A percentile compares a stretch with the other conserved stretches of the same genome.
These are phyloP conservation scores for Drosophila nr. medialis DNA, from an alignment of 2,888 invertebrate genomes.

Conservation along the genomic window DNA sequence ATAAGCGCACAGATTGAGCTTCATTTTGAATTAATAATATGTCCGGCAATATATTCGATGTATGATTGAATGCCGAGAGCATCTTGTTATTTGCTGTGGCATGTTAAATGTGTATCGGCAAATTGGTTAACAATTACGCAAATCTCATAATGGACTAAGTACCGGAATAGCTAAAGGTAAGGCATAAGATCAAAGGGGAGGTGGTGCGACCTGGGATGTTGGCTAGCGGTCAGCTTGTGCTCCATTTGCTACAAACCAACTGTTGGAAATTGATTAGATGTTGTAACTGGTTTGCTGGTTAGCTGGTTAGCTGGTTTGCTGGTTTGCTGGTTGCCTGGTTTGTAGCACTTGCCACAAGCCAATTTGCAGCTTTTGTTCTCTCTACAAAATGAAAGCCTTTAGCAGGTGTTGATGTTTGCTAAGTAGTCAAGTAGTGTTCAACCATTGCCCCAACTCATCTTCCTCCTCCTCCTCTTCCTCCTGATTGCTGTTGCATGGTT, in stretches of 20 bases:
- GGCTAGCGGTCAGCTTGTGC: constrained; percentile 61
- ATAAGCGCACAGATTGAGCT: constrained; percentile 67
- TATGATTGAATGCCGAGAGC: constrained; percentile 8
- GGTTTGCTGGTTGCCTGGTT: constrained; percentile 27
- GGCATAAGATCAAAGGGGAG: neutral
- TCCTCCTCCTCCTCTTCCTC: neutral
- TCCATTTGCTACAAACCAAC: constrained; percentile 47
- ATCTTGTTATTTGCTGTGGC: constrained; percentile 50
- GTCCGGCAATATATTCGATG: constrained; percentile 54
- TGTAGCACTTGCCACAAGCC: constrained; percentile 58
- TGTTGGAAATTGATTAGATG: constrained; percentile 69
- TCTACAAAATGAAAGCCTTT: constrained; percentile 46
- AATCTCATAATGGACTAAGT: constrained; percentile 74
- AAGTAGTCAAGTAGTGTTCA: constrained; percentile 63
- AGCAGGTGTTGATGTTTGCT: constrained; percentile 79
- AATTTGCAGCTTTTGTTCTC: constrained; percentile 74
- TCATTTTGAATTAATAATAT: constrained; percentile 75
- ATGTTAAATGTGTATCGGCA: constrained; percentile 49
- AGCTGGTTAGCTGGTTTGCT: constrained; percentile 32
- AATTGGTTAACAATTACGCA: constrained; percentile 73
- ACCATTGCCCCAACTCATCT: neutral
- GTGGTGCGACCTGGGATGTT: neutral
- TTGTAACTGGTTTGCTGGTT: constrained; percentile 39
- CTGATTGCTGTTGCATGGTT: constrained; percentile 40
- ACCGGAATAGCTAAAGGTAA: constrained; percentile 18